Evolutionary conservation across 2,888 invertebrate species (phyloP).

Genomic region (Venusia cambrica): DNA sequence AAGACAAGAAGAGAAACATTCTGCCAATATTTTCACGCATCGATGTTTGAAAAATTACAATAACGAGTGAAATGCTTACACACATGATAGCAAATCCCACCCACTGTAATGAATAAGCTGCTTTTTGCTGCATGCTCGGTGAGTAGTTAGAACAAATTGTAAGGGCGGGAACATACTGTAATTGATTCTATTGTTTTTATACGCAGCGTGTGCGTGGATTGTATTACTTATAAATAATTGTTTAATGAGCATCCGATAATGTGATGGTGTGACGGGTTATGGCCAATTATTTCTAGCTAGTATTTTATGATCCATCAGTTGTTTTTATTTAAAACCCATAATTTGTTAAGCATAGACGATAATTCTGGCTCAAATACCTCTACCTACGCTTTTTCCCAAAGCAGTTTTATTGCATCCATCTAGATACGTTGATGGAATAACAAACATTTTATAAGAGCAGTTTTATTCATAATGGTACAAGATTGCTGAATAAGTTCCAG

Average conservation of each 20-base stretch:
- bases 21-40: slow-evolving; percentile 21
- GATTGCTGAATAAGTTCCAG: slow-evolving; percentile 6
- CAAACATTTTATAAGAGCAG: background rate
- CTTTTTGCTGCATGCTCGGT: slow-evolving; percentile 21
- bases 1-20: slow-evolving; percentile 12
- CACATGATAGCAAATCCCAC: slow-evolving; percentile 24
- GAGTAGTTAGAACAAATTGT: slow-evolving; percentile 29
- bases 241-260: slow-evolving; percentile 28
- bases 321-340: too few species aligned
- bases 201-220: slow-evolving; percentile 23
- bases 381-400: too few species aligned
- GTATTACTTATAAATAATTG: slow-evolving; percentile 32
- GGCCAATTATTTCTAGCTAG: slow-evolving; percentile 15
- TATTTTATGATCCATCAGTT: slow-evolving; percentile 8
- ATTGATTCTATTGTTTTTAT: slow-evolving; percentile 33
- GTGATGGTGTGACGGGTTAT: slow-evolving; percentile 22
- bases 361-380: too few species aligned
- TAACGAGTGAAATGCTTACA: slow-evolving; percentile 25
- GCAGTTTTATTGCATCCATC: too few species aligned
- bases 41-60: slow-evolving; percentile 22
- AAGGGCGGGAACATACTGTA: slow-evolving; percentile 30
- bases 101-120: slow-evolving; percentile 25
- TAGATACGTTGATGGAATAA: background rate
- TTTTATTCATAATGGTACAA: background rate
- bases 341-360: too few species aligned